phyloP scores from a whole-genome alignment of 2,888 invertebrate genomes.

The Drosophila anceps region DNA sequence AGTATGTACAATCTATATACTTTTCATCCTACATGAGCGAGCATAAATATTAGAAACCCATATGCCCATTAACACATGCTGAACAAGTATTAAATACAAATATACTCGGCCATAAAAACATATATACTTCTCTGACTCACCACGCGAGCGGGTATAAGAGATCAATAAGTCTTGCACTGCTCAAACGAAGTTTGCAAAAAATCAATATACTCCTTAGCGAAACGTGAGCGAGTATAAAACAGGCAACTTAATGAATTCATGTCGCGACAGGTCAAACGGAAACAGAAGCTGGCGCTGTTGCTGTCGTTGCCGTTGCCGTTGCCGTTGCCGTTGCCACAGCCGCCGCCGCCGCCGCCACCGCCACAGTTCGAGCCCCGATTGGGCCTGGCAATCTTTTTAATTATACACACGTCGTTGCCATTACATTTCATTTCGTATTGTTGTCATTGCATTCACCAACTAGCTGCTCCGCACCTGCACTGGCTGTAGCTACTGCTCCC shows the following conservation, averaged over 20 bases:
- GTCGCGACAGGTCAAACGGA: constrained; percentile 64
- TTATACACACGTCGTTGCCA: constrained; percentile 78
- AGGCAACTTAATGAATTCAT: constrained; percentile 72
- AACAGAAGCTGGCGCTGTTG: constrained; percentile 18
- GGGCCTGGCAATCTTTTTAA: constrained; percentile 55
- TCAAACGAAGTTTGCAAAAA: not conserved
- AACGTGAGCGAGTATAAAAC: constrained; percentile 13
- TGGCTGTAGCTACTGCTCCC: constrained; percentile 14
- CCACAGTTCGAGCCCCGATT: constrained; percentile 31
- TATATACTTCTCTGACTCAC: not conserved
- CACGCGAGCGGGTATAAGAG: not conserved
- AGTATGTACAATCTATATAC: not conserved
- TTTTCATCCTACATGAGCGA: not conserved
- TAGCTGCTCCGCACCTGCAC: constrained; percentile 36
- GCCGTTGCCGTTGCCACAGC: not conserved
- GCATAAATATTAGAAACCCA: not conserved
- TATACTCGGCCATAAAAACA: not conserved
- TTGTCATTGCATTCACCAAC: constrained; percentile 56
- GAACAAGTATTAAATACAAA: not conserved
- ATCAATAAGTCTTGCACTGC: not conserved
- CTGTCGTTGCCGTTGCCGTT: not conserved
- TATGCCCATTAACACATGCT: not conserved
- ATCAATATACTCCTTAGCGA: not conserved
- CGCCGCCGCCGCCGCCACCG: not conserved
- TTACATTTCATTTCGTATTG: constrained; percentile 76